Evolutionary conservation across 2,797 vertebrate species (phyloP).

Genomic region (Gadopsis marmoratus): DNA sequence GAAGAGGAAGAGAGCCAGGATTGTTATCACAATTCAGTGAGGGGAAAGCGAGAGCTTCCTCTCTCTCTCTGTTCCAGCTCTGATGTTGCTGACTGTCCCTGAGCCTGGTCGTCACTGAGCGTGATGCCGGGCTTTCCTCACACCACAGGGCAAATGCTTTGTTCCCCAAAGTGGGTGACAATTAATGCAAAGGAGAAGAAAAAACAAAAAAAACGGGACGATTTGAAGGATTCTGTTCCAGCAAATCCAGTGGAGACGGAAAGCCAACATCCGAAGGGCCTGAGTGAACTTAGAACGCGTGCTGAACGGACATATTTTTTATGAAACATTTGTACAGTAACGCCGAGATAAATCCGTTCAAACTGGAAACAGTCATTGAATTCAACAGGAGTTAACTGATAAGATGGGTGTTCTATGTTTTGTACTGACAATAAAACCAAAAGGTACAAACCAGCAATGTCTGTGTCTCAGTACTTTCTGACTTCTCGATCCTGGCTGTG

Average conservation of each 20-base stretch:
- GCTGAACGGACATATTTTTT: background rate
- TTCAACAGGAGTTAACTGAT: background rate
- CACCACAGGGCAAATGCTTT: background rate
- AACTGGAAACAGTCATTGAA: background rate
- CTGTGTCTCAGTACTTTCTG: background rate
- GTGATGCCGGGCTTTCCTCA: background rate
- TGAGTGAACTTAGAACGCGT: background rate
- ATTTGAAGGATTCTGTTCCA: background rate
- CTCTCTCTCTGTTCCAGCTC: conserved; percentile 8
- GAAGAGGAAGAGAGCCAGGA: conserved; percentile 40
- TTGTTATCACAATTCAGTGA: conserved; percentile 48
- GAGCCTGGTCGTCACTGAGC: background rate
- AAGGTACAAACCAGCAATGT: background rate
- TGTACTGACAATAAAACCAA: background rate
- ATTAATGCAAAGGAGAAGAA: background rate
- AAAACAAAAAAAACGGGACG: too few relatives aligned
- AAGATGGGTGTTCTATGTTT: background rate
- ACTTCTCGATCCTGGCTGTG: background rate
- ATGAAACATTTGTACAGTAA: background rate
- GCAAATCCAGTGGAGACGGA: background rate
- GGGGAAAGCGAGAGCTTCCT: conserved; percentile 30
- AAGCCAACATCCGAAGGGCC: background rate
- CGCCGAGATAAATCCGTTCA: background rate
- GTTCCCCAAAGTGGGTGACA: background rate
- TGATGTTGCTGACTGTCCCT: conserved; percentile 13